These are phyloP conservation scores for Chesias legatella DNA, from an alignment of 2,888 invertebrate genomes.

Conservation along the genomic window DNA sequence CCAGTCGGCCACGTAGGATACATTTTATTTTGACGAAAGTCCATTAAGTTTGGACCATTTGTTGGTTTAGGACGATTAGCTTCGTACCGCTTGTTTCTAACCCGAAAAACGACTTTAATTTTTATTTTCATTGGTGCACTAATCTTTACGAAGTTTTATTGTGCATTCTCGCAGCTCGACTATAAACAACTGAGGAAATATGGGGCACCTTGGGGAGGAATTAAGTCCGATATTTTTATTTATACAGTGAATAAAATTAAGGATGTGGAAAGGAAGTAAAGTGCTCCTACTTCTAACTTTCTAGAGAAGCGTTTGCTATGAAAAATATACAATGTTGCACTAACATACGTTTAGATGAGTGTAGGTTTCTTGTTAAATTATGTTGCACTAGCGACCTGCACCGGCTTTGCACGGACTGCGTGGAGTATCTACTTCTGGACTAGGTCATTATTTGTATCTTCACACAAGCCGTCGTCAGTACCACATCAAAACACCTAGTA, in stretches of 20 bases:
- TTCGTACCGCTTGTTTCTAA: conserved; percentile 34
- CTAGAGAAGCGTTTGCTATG: neutral
- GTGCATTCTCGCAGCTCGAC: conserved; percentile 16
- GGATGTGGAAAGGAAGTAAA: conserved; percentile 14
- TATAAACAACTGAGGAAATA: conserved; percentile 21
- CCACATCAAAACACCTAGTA: too few species aligned
- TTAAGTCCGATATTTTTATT: conserved; percentile 23
- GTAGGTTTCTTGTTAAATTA: too few species aligned
- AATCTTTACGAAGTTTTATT: conserved; percentile 24
- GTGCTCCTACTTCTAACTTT: conserved; percentile 5
- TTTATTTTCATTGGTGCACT: conserved; percentile 29
- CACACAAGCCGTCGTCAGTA: too few species aligned
- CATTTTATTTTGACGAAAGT: conserved; percentile 44
- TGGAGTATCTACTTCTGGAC: too few species aligned
- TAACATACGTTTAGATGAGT: too few species aligned
- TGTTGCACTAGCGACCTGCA: too few species aligned
- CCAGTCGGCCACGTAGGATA: conserved; percentile 35
- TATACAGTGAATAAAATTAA: conserved; percentile 22
- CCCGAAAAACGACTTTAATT: conserved; percentile 32
- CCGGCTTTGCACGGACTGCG: too few species aligned
- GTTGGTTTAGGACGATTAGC: conserved; percentile 40
- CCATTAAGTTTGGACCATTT: conserved; percentile 43
- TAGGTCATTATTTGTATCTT: too few species aligned
- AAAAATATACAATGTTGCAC: too few species aligned
- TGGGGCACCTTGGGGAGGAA: conserved; percentile 23